Conservation (phyloP, 1,140 invertebrate species). For the Chymomyza costata region DNA sequence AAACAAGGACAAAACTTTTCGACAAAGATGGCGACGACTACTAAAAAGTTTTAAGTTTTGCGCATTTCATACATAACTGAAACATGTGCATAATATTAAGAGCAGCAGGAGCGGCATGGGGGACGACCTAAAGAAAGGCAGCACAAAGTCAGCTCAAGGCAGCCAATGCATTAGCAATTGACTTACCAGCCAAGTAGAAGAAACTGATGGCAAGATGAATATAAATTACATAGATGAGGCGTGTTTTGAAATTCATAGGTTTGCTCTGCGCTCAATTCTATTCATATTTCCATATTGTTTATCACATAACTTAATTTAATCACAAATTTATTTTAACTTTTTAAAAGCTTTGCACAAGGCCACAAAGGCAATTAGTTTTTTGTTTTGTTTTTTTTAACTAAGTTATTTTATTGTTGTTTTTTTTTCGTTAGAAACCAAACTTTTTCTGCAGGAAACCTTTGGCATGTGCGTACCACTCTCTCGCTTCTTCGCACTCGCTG, state of each 20-base stretch:
- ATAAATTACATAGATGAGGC: too few species aligned
- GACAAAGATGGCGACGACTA: too few species aligned
- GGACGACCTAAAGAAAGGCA: not conserved
- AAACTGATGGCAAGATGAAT: too few species aligned
- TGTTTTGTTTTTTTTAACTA: conserved; percentile 9
- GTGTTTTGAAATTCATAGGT: conserved; percentile 50
- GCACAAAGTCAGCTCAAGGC: not conserved
- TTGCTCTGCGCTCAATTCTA: conserved; percentile 5
- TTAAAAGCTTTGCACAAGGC: conserved; percentile 6
- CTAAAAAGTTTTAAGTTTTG: conserved; percentile 57
- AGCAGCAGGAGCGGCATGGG: conserved; percentile 2
- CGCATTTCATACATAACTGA: conserved; percentile 72
- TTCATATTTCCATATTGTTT: conserved; percentile 45
- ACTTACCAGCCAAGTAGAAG: not conserved
- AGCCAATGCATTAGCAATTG: not conserved
- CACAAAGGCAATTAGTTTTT: conserved; percentile 14
- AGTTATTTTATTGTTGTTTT: too few species aligned
- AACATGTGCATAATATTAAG: conserved; percentile 71
- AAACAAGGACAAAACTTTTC: too few species aligned
- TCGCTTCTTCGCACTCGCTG: conserved; percentile 12
- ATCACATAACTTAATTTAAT: conserved; percentile 47
- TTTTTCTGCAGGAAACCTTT: conserved; percentile 1
- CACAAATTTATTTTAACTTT: conserved; percentile 40
- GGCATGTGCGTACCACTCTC: conserved; percentile 4
- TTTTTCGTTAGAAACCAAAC: conserved; percentile 9